phyloP scores from a whole-genome alignment of 2,888 invertebrate species.

The Ptychoptera contaminata region DNA sequence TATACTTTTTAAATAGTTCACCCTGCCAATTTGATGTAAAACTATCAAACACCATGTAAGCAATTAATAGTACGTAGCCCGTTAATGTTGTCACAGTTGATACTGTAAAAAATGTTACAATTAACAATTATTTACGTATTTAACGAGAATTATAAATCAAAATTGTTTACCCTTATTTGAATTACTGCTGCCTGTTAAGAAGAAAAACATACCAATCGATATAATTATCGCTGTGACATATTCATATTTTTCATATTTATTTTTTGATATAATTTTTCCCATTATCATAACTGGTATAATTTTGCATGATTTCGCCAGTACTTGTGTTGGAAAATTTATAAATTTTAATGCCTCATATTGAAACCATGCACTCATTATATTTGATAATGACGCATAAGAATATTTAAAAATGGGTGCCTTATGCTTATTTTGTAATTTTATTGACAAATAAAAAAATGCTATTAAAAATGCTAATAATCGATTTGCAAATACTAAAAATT shows the following conservation, averaged over 20 bases:
- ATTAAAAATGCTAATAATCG: constrained; percentile 70
- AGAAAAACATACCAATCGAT: constrained; percentile 84
- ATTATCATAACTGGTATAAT: constrained; percentile 97
- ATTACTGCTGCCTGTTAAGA: constrained; percentile 67
- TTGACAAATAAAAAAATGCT: constrained; percentile 45
- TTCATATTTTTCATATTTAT: constrained; percentile 78
- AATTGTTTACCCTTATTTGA: constrained; percentile 34
- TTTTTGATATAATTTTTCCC: constrained; percentile 81
- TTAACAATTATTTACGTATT: too few species aligned
- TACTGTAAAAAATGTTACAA: constrained; percentile 21
- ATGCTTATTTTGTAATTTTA: constrained; percentile 47
- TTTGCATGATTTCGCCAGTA: constrained; percentile 94
- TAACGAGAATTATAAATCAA: neutral
- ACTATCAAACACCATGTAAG: constrained; percentile 90
- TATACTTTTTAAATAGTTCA: constrained; percentile 65
- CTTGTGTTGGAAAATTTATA: constrained; percentile 96
- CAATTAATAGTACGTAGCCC: constrained; percentile 67
- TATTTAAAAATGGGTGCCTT: constrained; percentile 87
- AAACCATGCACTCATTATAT: constrained; percentile 98
- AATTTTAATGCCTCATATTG: constrained; percentile 98
- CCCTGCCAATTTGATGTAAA: constrained; percentile 99
- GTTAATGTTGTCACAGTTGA: constrained; percentile 61
- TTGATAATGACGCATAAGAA: constrained; percentile 89
- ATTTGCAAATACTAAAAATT: constrained; percentile 93
- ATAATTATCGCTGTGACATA: constrained; percentile 81